Percentiles rank a stretch among this genome's conserved stretches.
phyloP scores from a whole-genome alignment of 2,797 vertebrate genomes.

The Siniperca obscura region DNA sequence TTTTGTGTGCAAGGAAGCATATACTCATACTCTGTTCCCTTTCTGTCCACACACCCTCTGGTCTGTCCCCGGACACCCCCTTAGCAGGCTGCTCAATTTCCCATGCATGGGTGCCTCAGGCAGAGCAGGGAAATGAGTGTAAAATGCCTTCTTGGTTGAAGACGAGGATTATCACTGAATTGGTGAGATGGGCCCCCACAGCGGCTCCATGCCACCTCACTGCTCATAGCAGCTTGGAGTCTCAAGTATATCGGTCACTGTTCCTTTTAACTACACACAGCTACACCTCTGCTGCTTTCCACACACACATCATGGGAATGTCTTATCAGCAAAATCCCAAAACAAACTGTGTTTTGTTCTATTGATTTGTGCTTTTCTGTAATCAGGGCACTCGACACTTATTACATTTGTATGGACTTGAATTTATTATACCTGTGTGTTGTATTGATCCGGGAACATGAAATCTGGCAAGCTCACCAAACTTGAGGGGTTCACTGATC shows the following conservation, averaged over 20 bases:
- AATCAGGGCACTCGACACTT: not conserved
- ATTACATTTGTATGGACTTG: conserved; percentile 11
- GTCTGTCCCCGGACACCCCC: conserved; percentile 58
- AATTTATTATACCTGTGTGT: conserved; percentile 5
- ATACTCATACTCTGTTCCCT: conserved; percentile 33
- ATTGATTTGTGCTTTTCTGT: conserved; percentile 28
- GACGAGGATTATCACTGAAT: conserved; percentile 65
- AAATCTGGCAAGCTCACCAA: conserved; percentile 20
- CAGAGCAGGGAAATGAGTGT: conserved; percentile 65
- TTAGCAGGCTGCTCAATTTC: conserved; percentile 63
- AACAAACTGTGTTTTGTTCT: conserved; percentile 1
- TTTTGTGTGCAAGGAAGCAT: conserved; percentile 48
- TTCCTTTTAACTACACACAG: conserved; percentile 22
- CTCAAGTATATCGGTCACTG: conserved; percentile 30
- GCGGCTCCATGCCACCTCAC: conserved; percentile 58
- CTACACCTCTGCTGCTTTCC: not conserved
- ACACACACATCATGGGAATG: not conserved
- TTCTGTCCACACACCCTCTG: conserved; percentile 53
- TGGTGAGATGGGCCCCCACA: conserved; percentile 50
- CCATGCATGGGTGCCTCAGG: conserved; percentile 68
- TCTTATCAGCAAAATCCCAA: conserved; percentile 2
- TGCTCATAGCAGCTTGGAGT: conserved; percentile 39
- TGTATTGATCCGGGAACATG: not conserved
- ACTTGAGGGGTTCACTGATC: conserved; percentile 11
- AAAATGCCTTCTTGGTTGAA: conserved; percentile 66